Conservation (phyloP, 30 jellyfish, hydroid and myxozoan species). For the Cassiopea andromeda region DNA sequence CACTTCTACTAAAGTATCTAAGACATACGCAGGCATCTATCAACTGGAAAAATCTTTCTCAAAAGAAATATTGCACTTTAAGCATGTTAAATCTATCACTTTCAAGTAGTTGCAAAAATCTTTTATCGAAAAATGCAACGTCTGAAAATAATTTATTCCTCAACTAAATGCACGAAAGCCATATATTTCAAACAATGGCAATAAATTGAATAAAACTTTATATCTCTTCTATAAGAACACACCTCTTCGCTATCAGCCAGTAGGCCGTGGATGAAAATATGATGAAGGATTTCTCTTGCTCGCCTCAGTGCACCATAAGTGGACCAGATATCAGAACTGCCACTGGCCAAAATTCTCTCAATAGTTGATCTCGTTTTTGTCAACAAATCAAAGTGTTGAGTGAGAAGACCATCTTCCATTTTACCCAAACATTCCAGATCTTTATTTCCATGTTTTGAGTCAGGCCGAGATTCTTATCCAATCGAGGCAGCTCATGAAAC, state of each 20-base stretch:
- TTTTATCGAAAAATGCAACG: too few species aligned
- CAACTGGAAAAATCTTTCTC: too few species aligned
- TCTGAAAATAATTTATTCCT: too few species aligned
- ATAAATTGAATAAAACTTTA: too few species aligned
- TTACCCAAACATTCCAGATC: neutral
- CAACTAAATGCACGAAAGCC: too few species aligned
- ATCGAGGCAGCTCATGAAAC: constrained; percentile 18
- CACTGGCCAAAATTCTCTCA: constrained; percentile 87
- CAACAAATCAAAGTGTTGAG: constrained; percentile 29
- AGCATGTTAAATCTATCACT: too few species aligned
- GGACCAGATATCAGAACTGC: constrained; percentile 86
- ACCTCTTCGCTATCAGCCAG: constrained; percentile 49
- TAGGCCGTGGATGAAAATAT: constrained; percentile 59
- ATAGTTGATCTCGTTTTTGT: constrained; percentile 61
- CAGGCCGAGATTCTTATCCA: constrained; percentile 6
- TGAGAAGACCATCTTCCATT: constrained; percentile 21
- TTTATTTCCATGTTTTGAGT: neutral
- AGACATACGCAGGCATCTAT: too few species aligned
- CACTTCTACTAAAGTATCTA: too few species aligned
- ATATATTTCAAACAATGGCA: too few species aligned
- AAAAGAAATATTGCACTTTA: too few species aligned
- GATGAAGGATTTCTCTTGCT: constrained; percentile 63
- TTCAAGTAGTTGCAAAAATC: too few species aligned
- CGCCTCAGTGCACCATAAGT: constrained; percentile 86
- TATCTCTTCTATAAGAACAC: neutral